These are phyloP conservation scores for Phataginus tricuspis DNA, from an alignment of 2,797 vertebrate genomes.

Conservation along the genomic window DNA sequence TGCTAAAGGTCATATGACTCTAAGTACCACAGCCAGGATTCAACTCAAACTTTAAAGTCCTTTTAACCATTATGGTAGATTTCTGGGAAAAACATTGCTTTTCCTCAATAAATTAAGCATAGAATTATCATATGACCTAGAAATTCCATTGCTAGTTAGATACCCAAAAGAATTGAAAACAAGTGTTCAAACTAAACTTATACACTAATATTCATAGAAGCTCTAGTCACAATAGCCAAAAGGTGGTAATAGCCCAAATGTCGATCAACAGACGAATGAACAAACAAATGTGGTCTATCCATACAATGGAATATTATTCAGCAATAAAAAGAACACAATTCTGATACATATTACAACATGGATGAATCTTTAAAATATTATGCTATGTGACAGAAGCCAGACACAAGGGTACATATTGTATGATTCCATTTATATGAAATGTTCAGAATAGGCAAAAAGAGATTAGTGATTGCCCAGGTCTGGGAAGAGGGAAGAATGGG, in stretches of 20 bases:
- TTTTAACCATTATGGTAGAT: neutral
- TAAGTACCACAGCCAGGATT: constrained; percentile 16
- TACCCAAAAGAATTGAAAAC: neutral
- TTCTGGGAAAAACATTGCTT: neutral
- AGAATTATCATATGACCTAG: neutral
- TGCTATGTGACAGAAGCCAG: constrained; percentile 5
- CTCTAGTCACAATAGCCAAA: neutral
- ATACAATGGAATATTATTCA: constrained; percentile 14
- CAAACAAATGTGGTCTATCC: neutral
- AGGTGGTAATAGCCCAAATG: neutral
- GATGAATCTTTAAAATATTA: neutral
- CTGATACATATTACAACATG: neutral
- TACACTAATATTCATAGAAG: neutral
- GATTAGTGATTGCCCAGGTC: neutral
- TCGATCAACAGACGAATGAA: neutral
- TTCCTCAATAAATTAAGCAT: constrained; percentile 6
- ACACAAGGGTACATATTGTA: neutral
- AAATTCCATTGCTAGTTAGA: neutral
- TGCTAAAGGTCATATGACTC: neutral
- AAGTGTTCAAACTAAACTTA: neutral
- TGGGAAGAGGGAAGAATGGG: neutral
- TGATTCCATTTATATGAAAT: no score
- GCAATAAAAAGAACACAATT: neutral
- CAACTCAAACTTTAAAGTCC: constrained; percentile 4
- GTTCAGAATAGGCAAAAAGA: neutral